Conservation (phyloP, 2,888 invertebrate species). For the Poecilus cupreus region DNA sequence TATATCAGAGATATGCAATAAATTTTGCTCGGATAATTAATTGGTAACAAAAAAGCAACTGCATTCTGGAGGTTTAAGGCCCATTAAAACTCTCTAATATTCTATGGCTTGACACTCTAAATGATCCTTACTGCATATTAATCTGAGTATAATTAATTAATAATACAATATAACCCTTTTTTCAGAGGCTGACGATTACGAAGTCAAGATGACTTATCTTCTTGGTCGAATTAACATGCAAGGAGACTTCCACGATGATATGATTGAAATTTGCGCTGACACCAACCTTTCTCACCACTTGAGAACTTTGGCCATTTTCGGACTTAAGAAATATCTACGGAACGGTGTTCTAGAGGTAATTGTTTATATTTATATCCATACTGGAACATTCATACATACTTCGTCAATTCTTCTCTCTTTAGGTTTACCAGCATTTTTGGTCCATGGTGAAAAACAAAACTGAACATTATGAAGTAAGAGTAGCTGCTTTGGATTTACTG, state of each 20-base stretch:
- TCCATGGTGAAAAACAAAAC: conserved; percentile 28
- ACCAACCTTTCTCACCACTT: not conserved
- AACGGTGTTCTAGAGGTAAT: not conserved
- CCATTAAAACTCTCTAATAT: too few relatives aligned
- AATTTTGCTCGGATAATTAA: too few relatives aligned
- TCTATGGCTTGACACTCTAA: not conserved
- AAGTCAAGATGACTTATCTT: conserved; percentile 3
- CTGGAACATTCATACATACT: not conserved
- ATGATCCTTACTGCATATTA: not conserved
- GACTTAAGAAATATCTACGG: not conserved
- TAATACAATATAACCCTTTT: too few relatives aligned
- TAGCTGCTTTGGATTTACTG: conserved; percentile 12
- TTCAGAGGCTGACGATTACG: conserved; percentile 1
- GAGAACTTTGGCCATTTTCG: not conserved
- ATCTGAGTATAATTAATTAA: too few relatives aligned
- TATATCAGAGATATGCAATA: too few relatives aligned
- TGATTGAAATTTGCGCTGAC: not conserved
- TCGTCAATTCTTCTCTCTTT: not conserved
- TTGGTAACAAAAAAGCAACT: too few relatives aligned
- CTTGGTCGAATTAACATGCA: not conserved
- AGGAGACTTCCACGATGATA: not conserved
- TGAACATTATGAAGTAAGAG: conserved; percentile 39
- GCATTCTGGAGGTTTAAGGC: too few relatives aligned
- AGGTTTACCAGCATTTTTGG: conserved; percentile 43
- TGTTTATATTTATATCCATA: not conserved